Percentiles rank a stretch among this genome's conserved stretches.
These are phyloP conservation scores for Pediacus dermestoides DNA, from an alignment of 2,888 invertebrate genomes.

Conservation along the genomic window DNA sequence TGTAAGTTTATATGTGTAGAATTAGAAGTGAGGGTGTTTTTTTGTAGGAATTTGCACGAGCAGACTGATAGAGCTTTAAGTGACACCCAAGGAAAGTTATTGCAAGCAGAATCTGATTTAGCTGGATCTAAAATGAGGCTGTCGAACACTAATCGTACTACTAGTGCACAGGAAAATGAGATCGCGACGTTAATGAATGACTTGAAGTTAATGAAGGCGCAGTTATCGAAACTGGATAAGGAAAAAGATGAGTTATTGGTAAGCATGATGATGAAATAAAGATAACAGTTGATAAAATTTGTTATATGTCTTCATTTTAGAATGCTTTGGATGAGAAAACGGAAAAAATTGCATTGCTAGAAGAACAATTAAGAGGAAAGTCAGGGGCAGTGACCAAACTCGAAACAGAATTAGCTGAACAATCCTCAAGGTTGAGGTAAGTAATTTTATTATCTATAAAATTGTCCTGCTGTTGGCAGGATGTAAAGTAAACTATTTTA, in stretches of 20 bases:
- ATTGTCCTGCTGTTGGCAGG: too few species aligned
- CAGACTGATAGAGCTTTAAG: conserved; percentile 71
- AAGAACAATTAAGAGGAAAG: conserved; percentile 62
- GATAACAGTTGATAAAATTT: conserved; percentile 13
- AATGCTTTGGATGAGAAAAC: conserved; percentile 64
- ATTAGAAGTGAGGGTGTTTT: too few species aligned
- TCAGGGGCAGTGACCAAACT: conserved; percentile 55
- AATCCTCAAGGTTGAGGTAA: conserved; percentile 56
- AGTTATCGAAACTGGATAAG: conserved; percentile 62
- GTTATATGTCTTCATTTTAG: too few species aligned
- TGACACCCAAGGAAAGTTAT: conserved; percentile 66
- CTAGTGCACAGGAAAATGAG: conserved; percentile 55
- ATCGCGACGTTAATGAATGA: conserved; percentile 60
- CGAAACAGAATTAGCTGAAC: conserved; percentile 57
- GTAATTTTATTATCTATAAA: too few species aligned
- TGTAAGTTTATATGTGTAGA: conserved; percentile 2
- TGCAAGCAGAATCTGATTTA: conserved; percentile 62
- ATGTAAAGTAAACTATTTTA: too few species aligned
- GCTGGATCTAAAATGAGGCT: conserved; percentile 56
- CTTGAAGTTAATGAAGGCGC: conserved; percentile 60
- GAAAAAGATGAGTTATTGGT: conserved; percentile 68
- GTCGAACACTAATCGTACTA: conserved; percentile 26
- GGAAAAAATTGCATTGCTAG: conserved; percentile 62
- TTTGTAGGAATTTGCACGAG: conserved; percentile 64
- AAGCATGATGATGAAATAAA: conserved; percentile 27